These are phyloP conservation scores for Bursaphelenchus okinawaensis DNA, from an alignment of 2,888 invertebrate species.

Conservation along the genomic window DNA sequence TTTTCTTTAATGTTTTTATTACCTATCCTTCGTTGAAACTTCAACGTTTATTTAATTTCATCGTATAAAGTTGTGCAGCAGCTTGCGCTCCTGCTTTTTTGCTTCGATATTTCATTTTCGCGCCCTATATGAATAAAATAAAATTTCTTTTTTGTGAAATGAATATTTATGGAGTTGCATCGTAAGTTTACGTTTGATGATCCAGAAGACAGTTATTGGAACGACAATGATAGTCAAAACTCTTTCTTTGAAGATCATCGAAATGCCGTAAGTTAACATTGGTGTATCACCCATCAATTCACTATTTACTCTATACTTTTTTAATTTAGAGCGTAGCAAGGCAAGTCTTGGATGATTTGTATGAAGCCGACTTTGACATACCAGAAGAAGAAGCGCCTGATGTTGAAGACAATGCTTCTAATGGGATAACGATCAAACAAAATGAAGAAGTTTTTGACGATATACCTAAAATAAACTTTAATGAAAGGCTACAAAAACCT, in stretches of 20 bases:
- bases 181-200: slow-evolving; percentile 49
- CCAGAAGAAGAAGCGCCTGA: not conserved
- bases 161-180: slow-evolving; percentile 31
- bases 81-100: too few relatives aligned
- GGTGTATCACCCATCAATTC: not conserved
- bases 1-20: too few relatives aligned
- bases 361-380: slow-evolving; percentile 2
- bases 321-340: slow-evolving; percentile 21
- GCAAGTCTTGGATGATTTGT: slow-evolving; percentile 24
- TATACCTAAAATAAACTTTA: not conserved
- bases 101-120: too few relatives aligned
- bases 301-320: slow-evolving; percentile 7
- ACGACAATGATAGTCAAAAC: slow-evolving; percentile 35
- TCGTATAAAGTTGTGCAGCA: too few relatives aligned
- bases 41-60: too few relatives aligned
- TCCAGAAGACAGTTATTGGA: slow-evolving; percentile 42
- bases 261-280: slow-evolving; percentile 3
- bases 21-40: too few relatives aligned
- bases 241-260: slow-evolving; percentile 37
- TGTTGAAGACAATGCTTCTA: not conserved
- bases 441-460: not conserved
- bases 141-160: not conserved
- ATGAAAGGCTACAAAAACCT: not conserved
- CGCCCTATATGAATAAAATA: not conserved
- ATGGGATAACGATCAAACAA: not conserved